Base-by-base conservation (phyloP, 2,888 invertebrate species). In the Sialis lutaria region DNA sequence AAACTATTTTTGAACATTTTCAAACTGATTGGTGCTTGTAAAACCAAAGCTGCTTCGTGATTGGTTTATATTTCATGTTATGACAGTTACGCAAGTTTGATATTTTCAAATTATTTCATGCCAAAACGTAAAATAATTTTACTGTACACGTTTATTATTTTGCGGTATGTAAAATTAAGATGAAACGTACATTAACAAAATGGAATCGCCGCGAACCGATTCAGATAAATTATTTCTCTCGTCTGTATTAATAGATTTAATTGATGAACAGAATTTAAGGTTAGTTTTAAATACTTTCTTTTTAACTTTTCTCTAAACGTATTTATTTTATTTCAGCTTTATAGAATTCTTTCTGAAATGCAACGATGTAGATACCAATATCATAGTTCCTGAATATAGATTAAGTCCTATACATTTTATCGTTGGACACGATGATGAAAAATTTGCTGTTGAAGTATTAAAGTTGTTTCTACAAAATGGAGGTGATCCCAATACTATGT, bases 331-430 rank as follows among this genome's bases (percentile, higher is more conserved):
- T 39, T 37, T 37, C 39, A n/a, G 47, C 39, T 46, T 63, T 63
- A 31, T 55, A 65, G 64, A 65, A 64, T 73, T 61, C 56, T 67
- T 64, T 56, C 66, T 68, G 57, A 63, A 58, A 53, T 64, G 58
- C 60, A 71, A 72, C 56, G 63, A 68, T 34, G 73, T 80, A 6
- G 70, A 83, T 62, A 74, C 84, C 1, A 84, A 86, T 62, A 63
- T 74, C 33, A 67, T 84, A 45, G 69, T 87, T 58, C 78, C 78
- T 33, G 74, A 74, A 42, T 74, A 78, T 56, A 83, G 83, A 52
- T 75, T 86, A 43, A 74, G 83, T 0, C 75, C 87, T 0, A 70
- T 89, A 54, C 89, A 89, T 58, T 71, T 85, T 54, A 79, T 79
- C 1, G 77, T 83, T 40, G 87, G 87, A 2, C 76, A 80, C 60